Evolutionary conservation across 2,888 invertebrate species (phyloP).

Genomic region (Limulus polyphemus): DNA sequence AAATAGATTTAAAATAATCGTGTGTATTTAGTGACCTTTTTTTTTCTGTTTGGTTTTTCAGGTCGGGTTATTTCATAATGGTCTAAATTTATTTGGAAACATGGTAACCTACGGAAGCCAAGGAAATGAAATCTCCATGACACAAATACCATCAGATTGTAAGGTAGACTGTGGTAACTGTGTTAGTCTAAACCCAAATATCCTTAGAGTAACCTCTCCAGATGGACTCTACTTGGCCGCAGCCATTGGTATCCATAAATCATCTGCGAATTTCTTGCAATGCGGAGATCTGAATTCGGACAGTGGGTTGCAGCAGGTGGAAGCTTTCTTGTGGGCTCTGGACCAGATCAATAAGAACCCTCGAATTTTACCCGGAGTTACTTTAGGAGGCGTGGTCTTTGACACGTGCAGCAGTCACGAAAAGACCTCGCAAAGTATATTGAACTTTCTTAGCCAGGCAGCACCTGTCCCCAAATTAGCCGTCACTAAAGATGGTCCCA

Average conservation of each 20-base stretch:
- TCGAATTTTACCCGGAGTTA: too few species aligned
- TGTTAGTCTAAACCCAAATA: constrained; percentile 18
- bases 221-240: constrained; percentile 35
- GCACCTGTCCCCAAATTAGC: constrained; percentile 3
- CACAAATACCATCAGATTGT: constrained; percentile 17
- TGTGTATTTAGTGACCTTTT: too few species aligned
- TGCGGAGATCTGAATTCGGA: constrained; percentile 28
- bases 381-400: constrained; percentile 29
- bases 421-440: constrained; percentile 24
- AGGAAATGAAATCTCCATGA: constrained; percentile 15
- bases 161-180: constrained; percentile 16
- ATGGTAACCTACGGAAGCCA: constrained; percentile 5
- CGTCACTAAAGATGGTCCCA: constrained; percentile 9
- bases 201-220: constrained; percentile 23
- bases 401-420: constrained; percentile 32
- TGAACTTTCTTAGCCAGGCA: constrained; percentile 25
- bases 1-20: too few species aligned
- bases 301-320: constrained; percentile 33
- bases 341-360: constrained; percentile 27
- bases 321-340: constrained; percentile 38
- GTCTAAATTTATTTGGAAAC: too few species aligned
- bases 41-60: too few species aligned
- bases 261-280: constrained; percentile 29
- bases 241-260: constrained; percentile 36
- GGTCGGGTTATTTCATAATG: too few species aligned